These are phyloP conservation scores for Aphidius colemani DNA, from an alignment of 2,888 invertebrate species.

Conservation along the genomic window DNA sequence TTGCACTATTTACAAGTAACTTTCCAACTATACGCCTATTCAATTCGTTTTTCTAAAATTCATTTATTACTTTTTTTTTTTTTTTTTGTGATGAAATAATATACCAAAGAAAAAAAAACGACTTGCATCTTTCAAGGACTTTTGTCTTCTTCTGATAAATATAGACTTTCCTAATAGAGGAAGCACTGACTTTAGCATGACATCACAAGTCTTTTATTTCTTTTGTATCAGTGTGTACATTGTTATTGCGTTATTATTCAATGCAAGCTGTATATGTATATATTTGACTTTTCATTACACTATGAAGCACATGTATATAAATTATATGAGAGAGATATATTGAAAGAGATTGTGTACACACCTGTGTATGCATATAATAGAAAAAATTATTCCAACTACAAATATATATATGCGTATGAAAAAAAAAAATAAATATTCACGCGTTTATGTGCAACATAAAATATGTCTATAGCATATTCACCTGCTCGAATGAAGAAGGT, in stretches of 20 bases:
- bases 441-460: constrained; percentile 4
- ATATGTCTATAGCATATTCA: constrained; percentile 11
- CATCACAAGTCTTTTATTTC: neutral
- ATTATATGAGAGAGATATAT: too few relatives aligned
- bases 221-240: too few relatives aligned
- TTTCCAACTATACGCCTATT: too few relatives aligned
- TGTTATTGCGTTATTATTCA: too few relatives aligned
- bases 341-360: neutral
- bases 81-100: neutral
- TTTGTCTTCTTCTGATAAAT: constrained; percentile 24
- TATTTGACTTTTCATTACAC: too few relatives aligned
- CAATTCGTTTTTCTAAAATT: too few relatives aligned
- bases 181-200: constrained; percentile 19
- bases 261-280: neutral
- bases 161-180: constrained; percentile 25
- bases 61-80: neutral
- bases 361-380: neutral
- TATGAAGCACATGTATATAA: too few relatives aligned
- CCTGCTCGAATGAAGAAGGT: neutral
- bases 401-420: neutral
- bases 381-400: too few relatives aligned
- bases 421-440: neutral
- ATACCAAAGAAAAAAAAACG: neutral
- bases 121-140: constrained; percentile 16
- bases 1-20: neutral